Evolutionary conservation across 2,113 vertebrate genomes (phyloP), one percentile per base, ranked within the genome.

Genomic region (Elgaria multicarinata): DNA sequence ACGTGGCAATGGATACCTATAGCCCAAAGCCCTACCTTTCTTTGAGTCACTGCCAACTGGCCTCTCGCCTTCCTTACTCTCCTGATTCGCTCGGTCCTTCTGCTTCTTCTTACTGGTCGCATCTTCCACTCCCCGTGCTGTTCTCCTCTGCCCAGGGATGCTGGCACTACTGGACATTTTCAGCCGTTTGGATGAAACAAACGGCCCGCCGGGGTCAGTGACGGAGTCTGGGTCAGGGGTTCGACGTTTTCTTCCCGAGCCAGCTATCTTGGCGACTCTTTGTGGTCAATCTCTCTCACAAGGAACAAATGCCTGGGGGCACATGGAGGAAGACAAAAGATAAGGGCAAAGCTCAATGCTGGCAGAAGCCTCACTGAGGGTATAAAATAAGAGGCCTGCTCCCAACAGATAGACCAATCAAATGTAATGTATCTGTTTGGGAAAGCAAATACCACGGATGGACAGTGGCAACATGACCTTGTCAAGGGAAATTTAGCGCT

Each of bases 211-310:
- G 72, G 98, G 97, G 96, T 99, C 98, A 39, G 98, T 98, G 97
- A 98, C 97, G 96, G 98, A 97, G 97, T 99, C 98, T 98, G 98
- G 98, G 97, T 99, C 98, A 98, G 99, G 99, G 98, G 97, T 98
- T 97, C 98, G 98, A 95, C 98, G 98, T 97, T 99, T 99, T 97
- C 98, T 99, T 97, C 98, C 98, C 94, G 99, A 98, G 97, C 98
- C 99, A 95, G 99, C 99, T 99, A 99, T 99, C 97, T 99, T 99
- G 99, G 99, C 99, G 98, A 98, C 96, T 98, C 98, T 98, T 96
- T 96, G 97, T 96, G 97, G 95, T 96, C 97, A 98, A 98, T 97
- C 95, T 96, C 97, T 98, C 97, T 96, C 97, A 97, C 97, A 98
- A 97, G 96, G 97, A 99, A 99, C 98, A 95, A 95, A 96, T 95